Evolutionary conservation across 2,888 invertebrate genomes (phyloP).

Genomic region (Harpalus rufipes): DNA sequence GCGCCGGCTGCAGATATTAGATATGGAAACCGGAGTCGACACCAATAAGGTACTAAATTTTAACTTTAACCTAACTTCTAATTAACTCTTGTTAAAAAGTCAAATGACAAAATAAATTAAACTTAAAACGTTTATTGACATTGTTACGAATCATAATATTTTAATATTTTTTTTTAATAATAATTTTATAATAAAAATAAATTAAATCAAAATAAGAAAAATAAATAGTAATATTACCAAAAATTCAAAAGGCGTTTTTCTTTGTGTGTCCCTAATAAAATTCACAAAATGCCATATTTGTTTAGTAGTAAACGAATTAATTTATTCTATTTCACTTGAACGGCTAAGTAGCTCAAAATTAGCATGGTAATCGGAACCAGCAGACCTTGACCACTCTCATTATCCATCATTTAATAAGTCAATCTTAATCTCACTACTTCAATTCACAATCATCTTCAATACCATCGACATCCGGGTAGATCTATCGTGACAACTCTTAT

Average conservation of each 20-base stretch:
- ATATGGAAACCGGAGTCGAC: too few relatives aligned
- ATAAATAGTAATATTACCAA: neutral
- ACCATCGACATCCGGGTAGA: conserved; percentile 1
- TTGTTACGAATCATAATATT: too few relatives aligned
- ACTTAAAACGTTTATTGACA: too few relatives aligned
- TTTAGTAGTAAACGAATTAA: conserved; percentile 11
- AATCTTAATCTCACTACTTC: conserved; percentile 20
- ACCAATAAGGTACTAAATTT: too few relatives aligned
- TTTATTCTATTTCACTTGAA: conserved; percentile 19
- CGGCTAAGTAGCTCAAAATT: conserved; percentile 42
- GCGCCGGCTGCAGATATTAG: too few relatives aligned
- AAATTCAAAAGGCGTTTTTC: neutral
- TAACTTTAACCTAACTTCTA: too few relatives aligned
- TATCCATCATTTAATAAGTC: conserved; percentile 19
- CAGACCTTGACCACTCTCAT: conserved; percentile 38
- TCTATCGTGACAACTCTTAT: neutral
- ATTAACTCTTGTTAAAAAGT: too few relatives aligned
- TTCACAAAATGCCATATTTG: neutral
- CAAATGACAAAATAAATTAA: too few relatives aligned
- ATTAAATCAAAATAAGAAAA: too few relatives aligned
- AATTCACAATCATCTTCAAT: conserved; percentile 14
- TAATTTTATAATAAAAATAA: too few relatives aligned
- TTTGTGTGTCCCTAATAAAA: neutral
- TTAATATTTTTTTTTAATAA: too few relatives aligned
- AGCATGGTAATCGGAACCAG: conserved; percentile 26